Percentiles rank a stretch among this genome's conserved stretches.
Conservation (phyloP, 2,113 vertebrate genomes). For the Tinamus guttatus region DNA sequence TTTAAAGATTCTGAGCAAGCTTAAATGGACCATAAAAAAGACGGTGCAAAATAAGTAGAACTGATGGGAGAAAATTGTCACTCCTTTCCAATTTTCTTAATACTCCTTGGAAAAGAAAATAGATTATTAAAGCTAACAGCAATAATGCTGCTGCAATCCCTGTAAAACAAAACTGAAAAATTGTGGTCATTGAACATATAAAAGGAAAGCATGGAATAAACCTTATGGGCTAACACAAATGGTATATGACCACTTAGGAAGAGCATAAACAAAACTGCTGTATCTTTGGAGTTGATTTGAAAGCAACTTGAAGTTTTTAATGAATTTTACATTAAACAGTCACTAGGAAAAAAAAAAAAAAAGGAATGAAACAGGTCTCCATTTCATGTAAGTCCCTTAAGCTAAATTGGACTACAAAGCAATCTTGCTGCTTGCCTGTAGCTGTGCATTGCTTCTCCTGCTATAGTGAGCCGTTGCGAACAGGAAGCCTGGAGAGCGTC, state of each 20-base stretch:
- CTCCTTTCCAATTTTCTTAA: neutral
- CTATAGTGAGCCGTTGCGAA: constrained; percentile 46
- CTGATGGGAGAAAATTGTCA: neutral
- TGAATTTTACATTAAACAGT: constrained; percentile 63
- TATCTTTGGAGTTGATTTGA: neutral
- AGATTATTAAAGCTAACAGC: neutral
- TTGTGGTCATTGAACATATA: neutral
- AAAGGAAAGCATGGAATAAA: neutral
- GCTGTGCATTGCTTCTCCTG: constrained; percentile 3
- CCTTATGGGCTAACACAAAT: neutral
- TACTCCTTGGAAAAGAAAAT: neutral
- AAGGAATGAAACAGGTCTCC: constrained; percentile 67
- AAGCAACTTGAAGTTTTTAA: constrained; percentile 19
- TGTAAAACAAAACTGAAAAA: neutral
- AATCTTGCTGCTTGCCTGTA: neutral
- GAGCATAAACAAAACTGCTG: neutral
- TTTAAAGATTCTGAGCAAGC: neutral
- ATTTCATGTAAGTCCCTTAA: constrained; percentile 15
- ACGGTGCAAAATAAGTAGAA: neutral
- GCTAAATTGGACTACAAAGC: constrained; percentile 51
- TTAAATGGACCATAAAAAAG: neutral
- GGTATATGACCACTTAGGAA: neutral
- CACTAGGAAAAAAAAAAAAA: constrained; percentile 41
- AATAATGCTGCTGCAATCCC: neutral
- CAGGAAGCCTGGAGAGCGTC: constrained; percentile 68